A percentile compares a stretch with the other conserved stretches of the same genome.
Evolutionary conservation across 2,797 vertebrate species (phyloP).

Genomic region (Rhynchotus rufescens): DNA sequence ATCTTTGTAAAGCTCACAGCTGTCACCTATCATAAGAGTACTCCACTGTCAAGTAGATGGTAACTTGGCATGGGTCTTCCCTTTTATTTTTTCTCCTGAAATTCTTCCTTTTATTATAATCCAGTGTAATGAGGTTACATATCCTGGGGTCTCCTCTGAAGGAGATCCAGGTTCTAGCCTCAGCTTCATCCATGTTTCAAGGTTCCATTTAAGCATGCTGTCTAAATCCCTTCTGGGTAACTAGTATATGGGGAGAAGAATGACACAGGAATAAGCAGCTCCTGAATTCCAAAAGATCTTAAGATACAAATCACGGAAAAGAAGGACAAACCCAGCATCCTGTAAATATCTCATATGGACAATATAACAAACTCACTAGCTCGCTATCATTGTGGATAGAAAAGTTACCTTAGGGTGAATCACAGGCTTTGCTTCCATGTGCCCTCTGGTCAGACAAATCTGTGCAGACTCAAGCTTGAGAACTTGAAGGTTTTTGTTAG

Average conservation of each 20-base stretch:
- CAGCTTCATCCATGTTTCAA: not conserved
- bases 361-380: not conserved
- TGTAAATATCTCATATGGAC: not conserved
- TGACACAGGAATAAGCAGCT: not conserved
- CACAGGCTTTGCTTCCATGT: fast-evolving
- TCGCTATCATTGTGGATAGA: not conserved
- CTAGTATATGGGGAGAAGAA: not conserved
- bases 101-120: not conserved
- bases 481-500: not conserved
- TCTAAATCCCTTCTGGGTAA: not conserved
- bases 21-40: not conserved
- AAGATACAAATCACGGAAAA: not conserved
- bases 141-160: not conserved
- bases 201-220: not conserved
- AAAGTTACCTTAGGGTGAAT: not conserved
- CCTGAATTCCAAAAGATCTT: not conserved
- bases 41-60: not conserved
- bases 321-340: not conserved
- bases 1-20: not conserved
- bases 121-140: not conserved
- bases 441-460: not conserved
- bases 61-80: not conserved
- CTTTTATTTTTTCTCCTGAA: not conserved
- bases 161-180: not conserved
- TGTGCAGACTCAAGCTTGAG: fast-evolving